phyloP scores from a whole-genome alignment of 1,140 invertebrate genomes.

The fruit fly (Drosophila melanogaster) region Release_6_plus_ISO1_MT NT_033777.3:25185001-25185500 shows the following conservation, averaged over 20 bases:
- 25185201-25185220: slow-evolving; percentile 15
- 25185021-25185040: slow-evolving; percentile 78
- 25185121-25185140: slow-evolving; percentile 20
- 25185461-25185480: background rate
- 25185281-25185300: slow-evolving; percentile 23
- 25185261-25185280: background rate
- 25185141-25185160: slow-evolving; percentile 31
- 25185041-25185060: slow-evolving; percentile 77
- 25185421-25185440: slow-evolving; percentile 48
- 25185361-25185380: slow-evolving; percentile 19
- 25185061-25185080: slow-evolving; percentile 29
- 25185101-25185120: slow-evolving; percentile 55
- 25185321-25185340: background rate
- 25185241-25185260: slow-evolving; percentile 25
- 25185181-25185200: slow-evolving; percentile 16
- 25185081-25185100: slow-evolving; percentile 69
- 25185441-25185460: background rate
- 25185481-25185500: background rate
- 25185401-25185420: slow-evolving; percentile 32
- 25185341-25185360: slow-evolving; percentile 7
- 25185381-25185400: slow-evolving; percentile 29
- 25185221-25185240: background rate
- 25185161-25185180: slow-evolving; percentile 30
- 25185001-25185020: slow-evolving; percentile 79
- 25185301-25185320: slow-evolving; percentile 16